Base-by-base conservation (phyloP, 2,888 invertebrate species). In the Chromoteleia sp. region DNA sequence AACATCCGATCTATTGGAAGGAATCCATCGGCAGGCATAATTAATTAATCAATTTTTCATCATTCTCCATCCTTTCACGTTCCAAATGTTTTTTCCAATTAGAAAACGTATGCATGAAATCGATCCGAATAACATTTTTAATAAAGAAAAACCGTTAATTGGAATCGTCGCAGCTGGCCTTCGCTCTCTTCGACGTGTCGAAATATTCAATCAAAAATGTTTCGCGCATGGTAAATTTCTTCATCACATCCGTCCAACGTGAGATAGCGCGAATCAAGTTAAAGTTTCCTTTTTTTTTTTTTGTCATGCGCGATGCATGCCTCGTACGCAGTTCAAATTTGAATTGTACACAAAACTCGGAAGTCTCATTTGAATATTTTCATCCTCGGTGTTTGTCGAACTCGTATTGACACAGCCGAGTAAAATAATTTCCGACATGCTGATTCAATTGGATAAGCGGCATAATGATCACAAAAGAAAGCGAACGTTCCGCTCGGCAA, bases 351-450 rank as follows among this genome's bases (percentile, higher is more conserved):
- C 67, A 68, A 63, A 63, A 63, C 19, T 70, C 61, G 70, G 65
- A 78, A 73, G 43, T 73, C 73, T 67, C 50, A 79, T 79, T 73
- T 79, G 61, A 79, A 79, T 79, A 79, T 73, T 74, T 67, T 79
- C 61, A 65, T 67, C 45, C 14, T 17, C 12, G 73, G 10, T 68
- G 54, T 61, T 79, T 79, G 79, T 73, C 61, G 48, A 79, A 50
- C 33, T 3, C 25, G 45, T 67, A 65, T 71, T 79, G 73, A 17
- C 67, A 73, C 56, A 73, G 70, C n/a, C 48, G 39, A 70, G 63
- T 33, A 39, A 80, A 80, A 75, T 75, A 30, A 80, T 79, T 79
- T 54, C 52, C 52, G 45, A 52, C 73, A 14, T 39, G 48, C 58
- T 48, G 74, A 75, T 70, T 80, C 70, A 75, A 75, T 75, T 80